Conservation (phyloP, 2,797 vertebrate species). For the Bradypodion ventrale region DNA sequence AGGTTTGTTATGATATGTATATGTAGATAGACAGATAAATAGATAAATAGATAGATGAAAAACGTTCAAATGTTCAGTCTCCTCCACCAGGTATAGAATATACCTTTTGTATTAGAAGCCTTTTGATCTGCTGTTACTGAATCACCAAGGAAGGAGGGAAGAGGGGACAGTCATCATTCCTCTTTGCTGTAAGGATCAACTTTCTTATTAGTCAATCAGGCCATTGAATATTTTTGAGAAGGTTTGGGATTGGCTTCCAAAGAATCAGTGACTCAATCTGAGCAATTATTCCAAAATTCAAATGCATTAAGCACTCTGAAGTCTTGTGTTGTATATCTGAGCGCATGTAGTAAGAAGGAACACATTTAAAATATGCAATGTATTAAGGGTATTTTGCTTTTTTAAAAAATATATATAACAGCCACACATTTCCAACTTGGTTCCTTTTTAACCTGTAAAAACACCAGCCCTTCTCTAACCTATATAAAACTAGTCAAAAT, state of each 20-base stretch:
- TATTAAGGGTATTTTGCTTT: too few species aligned
- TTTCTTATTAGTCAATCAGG: constrained; percentile 11
- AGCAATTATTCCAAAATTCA: constrained; percentile 8
- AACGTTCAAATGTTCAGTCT: background rate
- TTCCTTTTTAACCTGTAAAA: background rate
- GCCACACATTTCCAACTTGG: background rate
- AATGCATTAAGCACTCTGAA: background rate
- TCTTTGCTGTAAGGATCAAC: background rate
- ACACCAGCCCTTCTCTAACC: too few species aligned
- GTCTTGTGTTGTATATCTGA: background rate
- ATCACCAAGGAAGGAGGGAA: background rate
- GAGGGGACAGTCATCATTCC: background rate
- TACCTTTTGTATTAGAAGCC: background rate
- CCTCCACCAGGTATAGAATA: background rate
- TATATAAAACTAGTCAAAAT: background rate
- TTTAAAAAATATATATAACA: background rate
- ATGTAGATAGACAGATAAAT: background rate
- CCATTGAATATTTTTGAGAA: background rate
- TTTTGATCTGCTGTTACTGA: background rate
- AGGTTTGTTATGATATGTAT: background rate
- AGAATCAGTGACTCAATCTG: constrained; percentile 14
- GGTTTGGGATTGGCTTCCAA: background rate
- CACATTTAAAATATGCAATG: background rate
- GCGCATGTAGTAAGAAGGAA: background rate
- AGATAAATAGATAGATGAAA: background rate